phyloP scores from a whole-genome alignment of 2,797 vertebrate genomes.

The Hypotaenidia philippensis region DNA sequence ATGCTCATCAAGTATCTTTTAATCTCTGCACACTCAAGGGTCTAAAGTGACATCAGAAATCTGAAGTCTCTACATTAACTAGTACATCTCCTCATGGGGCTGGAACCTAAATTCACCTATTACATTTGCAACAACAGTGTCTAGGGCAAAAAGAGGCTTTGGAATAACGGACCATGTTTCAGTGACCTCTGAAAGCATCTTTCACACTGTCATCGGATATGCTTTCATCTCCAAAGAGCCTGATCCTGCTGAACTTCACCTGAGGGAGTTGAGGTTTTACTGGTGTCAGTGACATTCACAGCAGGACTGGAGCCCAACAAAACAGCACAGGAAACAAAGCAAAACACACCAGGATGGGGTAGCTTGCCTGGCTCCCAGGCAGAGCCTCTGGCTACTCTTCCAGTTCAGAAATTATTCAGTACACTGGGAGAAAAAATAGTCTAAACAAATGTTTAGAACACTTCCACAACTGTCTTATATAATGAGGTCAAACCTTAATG shows the following conservation, averaged over 20 bases:
- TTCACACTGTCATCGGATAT: fast-evolving
- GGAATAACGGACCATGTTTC: background rate
- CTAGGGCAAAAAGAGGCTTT: background rate
- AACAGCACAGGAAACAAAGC: background rate
- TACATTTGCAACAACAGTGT: background rate
- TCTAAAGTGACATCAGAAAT: constrained; percentile 33
- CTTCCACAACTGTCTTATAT: background rate
- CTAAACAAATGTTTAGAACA: background rate
- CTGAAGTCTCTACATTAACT: background rate
- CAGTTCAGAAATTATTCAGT: background rate
- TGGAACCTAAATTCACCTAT: constrained; percentile 10
- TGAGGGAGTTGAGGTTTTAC: background rate
- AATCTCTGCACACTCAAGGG: background rate
- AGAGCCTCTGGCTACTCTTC: background rate
- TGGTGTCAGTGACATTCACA: background rate
- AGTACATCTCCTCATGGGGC: background rate
- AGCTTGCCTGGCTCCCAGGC: background rate
- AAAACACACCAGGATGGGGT: background rate
- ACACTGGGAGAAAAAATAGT: background rate
- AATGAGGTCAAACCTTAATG: background rate
- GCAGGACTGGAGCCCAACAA: background rate
- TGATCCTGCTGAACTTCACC: background rate
- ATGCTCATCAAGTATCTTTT: constrained; percentile 11
- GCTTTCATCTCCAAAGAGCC: background rate
- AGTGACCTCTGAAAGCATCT: background rate